Percentiles rank a stretch among this genome's conserved stretches.
phyloP scores from a whole-genome alignment of 2,797 vertebrate genomes.

The Vipera latastei region DNA sequence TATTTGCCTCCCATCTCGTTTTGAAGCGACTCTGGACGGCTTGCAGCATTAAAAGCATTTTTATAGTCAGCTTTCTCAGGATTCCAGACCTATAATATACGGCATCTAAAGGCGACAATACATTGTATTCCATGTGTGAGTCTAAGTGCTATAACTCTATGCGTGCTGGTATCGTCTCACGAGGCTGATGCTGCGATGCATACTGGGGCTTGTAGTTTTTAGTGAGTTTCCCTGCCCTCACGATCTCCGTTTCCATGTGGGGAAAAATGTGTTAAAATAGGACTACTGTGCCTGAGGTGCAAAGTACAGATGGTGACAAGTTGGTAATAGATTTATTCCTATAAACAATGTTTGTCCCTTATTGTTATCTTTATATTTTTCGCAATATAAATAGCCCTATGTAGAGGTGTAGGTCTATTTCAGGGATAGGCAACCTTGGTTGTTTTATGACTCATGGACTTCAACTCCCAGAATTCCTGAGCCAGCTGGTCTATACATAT shows the following conservation, averaged over 20 bases:
- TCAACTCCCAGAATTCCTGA: no score
- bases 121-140: neutral
- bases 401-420: no score
- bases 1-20: neutral
- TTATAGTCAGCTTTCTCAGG: neutral
- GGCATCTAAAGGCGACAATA: neutral
- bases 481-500: no score
- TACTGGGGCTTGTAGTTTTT: constrained; percentile 6
- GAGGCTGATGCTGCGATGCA: neutral
- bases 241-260: neutral
- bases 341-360: neutral
- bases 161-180: neutral
- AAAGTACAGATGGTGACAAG: neutral
- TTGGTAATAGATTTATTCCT: neutral
- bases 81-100: neutral
- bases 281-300: neutral
- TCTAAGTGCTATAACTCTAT: neutral
- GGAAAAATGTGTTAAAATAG: neutral
- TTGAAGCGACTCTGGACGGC: neutral
- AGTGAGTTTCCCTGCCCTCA: neutral
- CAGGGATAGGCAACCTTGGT: no score
- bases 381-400: neutral
- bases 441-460: no score
- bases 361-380: neutral
- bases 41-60: neutral